Base-by-base conservation (phyloP, 2,797 vertebrate genomes). In the Gymnopithys bicolor region DNA sequence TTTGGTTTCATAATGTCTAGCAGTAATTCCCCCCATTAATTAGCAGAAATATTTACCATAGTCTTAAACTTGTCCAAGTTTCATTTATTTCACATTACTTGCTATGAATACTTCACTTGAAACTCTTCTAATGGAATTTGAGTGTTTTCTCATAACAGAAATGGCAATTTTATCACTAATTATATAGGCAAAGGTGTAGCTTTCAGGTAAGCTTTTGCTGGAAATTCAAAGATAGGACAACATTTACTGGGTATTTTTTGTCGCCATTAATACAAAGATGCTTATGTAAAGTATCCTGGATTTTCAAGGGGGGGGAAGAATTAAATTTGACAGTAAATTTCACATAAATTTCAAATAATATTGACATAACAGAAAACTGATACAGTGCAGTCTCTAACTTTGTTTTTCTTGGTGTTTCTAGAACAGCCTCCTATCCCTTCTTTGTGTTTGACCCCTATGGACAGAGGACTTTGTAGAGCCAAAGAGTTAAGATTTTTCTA, bases 401-500 rank as follows among this genome's bases (percentile, higher is more conserved):
- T 64, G 10, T 60, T 91, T 92, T 93, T 86, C 67, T 94, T 93
- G 15, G 19, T 88, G 2, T 93, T 95, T 93, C 73, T 95, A 98
- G 98, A 82, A 30, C 84, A 75, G 11, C 58, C 51, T 28, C 45
- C 22, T 7, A 58, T 93, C 7, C 96, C 97, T 23, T 97, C 94
- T 3, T 79, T 97, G 33, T 99, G 99, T 87, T 70, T 94, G 83
- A 96, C 86, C 16, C 95, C 97, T 2, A 56, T 97, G 86, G 98
- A 98, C 19, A 94, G 55, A 73, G 99, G 99, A 10, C 58, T 97
- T 2, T 99, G 99, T 88, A 81, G 91, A 19, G 97, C 97, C 9
- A 77, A 55, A 4, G 96, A 97, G 58, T 97, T 37, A 48, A 98
- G 99, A 79, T 99, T 96, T 92, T 98, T 97, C 52, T 99, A 96